Evolutionary conservation across 1,140 invertebrate species (phyloP), one percentile per base, ranked within the genome.

Genomic region (Bradynema listronoti): DNA sequence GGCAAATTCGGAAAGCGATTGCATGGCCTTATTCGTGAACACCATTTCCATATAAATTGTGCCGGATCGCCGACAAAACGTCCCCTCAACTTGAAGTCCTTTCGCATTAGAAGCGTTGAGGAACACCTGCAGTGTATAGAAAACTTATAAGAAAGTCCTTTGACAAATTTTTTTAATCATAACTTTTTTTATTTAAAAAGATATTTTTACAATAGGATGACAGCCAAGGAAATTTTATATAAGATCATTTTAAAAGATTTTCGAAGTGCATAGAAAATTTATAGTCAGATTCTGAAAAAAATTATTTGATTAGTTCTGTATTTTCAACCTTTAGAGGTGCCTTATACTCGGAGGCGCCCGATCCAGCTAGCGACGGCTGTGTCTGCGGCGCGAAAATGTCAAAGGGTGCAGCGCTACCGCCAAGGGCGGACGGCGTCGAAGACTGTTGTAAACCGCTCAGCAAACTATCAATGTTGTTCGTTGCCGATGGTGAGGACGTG

Each of bases 11-110:
- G 83, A 85, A 88, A 98, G 94, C 14, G 91, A 86, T 75, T 96
- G 91, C 90, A 98, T 94, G 1, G 94, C 92, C 81, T 91, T 92
- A 80, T 99, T 99, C 36, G 86, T 89, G 70, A 97, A 87, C 0
- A 88, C 92, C 84, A 99, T 86, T 72, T 98, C 94, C 90, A 98
- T 96, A 56, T 84, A 85, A 34, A 95, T 87, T 79, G 88, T 86
- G 4, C 87, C 88, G 75, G 85, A 86, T 70, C 88, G 84, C 49
- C 93, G 83, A 0, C 86, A 85, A 80, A 96, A 97, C n/a, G 90
- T 91, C 55, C 94, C 94, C 80, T 86, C 87, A 46, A 99, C 87
- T 81, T 98, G 93, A 58, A 98, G 81, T n/a, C 94, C 93, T 84
- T 77, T 77, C n/a, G 66, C 63, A n/a, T 57, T 68, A 1, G 62